These are phyloP conservation scores for Mellilla xanthometata DNA, from an alignment of 2,888 invertebrate species.

Conservation along the genomic window DNA sequence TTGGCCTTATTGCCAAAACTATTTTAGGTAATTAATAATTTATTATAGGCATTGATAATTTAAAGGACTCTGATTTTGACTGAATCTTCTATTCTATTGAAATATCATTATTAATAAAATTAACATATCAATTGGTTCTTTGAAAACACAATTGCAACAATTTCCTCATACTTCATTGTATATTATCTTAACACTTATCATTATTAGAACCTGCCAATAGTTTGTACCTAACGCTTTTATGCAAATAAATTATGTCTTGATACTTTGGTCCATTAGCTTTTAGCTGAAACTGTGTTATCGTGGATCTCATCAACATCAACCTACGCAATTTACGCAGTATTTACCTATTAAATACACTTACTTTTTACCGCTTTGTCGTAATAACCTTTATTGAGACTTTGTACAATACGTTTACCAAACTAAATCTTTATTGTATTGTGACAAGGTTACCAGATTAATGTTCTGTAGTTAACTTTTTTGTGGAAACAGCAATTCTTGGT, in stretches of 20 bases:
- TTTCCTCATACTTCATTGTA: too few species aligned
- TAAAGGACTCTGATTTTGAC: too few species aligned
- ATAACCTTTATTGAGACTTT: neutral
- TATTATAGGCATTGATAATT: too few species aligned
- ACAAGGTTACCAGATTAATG: conserved; percentile 6
- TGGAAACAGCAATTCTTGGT: conserved; percentile 21
- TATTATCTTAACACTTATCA: too few species aligned
- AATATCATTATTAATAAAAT: too few species aligned
- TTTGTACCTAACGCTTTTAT: conserved; percentile 27
- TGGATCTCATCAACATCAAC: conserved; percentile 38
- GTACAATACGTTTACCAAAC: neutral
- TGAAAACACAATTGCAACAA: too few species aligned
- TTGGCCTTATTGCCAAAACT: too few species aligned
- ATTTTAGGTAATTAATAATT: too few species aligned
- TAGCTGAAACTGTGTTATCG: conserved; percentile 38
- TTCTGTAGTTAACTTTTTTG: conserved; percentile 17
- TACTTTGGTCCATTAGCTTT: conserved; percentile 50
- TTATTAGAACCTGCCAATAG: conserved; percentile 22
- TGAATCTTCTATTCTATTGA: too few species aligned
- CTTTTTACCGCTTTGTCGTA: conserved; percentile 2
- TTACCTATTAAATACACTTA: conserved; percentile 20
- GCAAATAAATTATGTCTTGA: conserved; percentile 40
- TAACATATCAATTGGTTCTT: too few species aligned
- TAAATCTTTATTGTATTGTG: neutral
- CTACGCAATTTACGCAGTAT: conserved; percentile 38